phyloP scores from a whole-genome alignment of 2,888 invertebrate genomes.

The Xiphydria camelus region DNA sequence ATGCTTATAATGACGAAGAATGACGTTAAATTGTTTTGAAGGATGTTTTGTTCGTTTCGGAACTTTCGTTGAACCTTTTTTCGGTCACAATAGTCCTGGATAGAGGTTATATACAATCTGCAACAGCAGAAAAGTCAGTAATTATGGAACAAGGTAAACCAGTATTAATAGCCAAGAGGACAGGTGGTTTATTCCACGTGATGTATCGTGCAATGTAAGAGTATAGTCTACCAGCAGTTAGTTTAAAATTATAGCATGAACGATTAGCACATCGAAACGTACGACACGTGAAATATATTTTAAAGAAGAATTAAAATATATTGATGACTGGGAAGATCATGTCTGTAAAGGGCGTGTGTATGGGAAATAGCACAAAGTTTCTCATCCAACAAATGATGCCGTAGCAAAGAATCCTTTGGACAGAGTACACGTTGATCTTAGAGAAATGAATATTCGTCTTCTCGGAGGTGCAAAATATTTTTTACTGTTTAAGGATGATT shows the following conservation, averaged over 20 bases:
- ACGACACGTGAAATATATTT: conserved; percentile 25
- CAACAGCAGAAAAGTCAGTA: conserved; percentile 23
- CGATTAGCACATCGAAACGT: conserved; percentile 36
- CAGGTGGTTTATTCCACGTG: conserved; percentile 27
- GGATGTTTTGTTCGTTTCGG: conserved; percentile 12
- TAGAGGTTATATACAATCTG: conserved; percentile 31
- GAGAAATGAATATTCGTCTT: conserved; percentile 31
- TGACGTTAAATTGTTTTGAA: conserved; percentile 4
- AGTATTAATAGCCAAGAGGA: conserved; percentile 22
- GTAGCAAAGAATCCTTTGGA: conserved; percentile 28
- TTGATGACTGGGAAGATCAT: conserved; percentile 34
- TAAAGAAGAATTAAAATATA: conserved; percentile 26
- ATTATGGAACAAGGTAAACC: conserved; percentile 21
- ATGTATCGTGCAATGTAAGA: conserved; percentile 22
- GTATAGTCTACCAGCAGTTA: conserved; percentile 9
- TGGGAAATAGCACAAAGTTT: conserved; percentile 33
- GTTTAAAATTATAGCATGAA: conserved; percentile 33
- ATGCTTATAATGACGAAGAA: conserved; percentile 8
- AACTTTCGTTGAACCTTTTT: conserved; percentile 15
- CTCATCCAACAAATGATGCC: conserved; percentile 30
- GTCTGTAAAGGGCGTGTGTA: conserved; percentile 31
- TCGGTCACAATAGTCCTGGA: conserved; percentile 23
- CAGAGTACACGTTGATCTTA: conserved; percentile 36
- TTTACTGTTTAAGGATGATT: conserved; percentile 23
- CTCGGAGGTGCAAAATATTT: conserved; percentile 26